Percentiles rank a stretch among this genome's conserved stretches.
These are phyloP conservation scores for Teleopsis dalmanni DNA, from an alignment of 1,140 invertebrate genomes.

Conservation along the genomic window DNA sequence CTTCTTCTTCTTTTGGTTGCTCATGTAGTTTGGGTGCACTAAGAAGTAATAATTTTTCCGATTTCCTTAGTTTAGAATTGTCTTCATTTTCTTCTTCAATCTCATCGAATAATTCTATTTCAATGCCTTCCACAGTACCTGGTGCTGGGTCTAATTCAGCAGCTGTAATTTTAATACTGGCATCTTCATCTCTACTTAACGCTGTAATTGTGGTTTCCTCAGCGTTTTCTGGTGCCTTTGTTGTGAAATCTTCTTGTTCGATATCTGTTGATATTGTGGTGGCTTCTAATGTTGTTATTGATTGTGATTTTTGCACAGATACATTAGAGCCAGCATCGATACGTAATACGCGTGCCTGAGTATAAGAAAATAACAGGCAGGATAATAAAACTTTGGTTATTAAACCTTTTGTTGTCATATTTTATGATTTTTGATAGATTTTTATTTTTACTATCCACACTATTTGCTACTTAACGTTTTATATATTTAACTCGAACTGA, in stretches of 20 bases:
- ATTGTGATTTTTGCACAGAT: background rate
- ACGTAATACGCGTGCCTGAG: too few species aligned
- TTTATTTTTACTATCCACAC: too few species aligned
- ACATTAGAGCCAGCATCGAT: background rate
- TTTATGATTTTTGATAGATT: too few species aligned
- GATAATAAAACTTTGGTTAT: too few species aligned
- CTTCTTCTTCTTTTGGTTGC: slow-evolving; percentile 24
- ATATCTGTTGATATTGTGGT: slow-evolving; percentile 6
- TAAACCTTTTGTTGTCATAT: too few species aligned
- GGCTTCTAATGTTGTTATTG: background rate
- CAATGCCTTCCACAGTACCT: slow-evolving; percentile 16
- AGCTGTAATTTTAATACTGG: slow-evolving; percentile 16
- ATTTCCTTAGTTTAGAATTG: slow-evolving; percentile 12
- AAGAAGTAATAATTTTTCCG: slow-evolving; percentile 27
- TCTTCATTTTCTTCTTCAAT: background rate
- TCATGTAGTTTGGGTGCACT: slow-evolving; percentile 25
- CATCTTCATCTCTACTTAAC: slow-evolving; percentile 23
- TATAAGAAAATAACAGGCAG: too few species aligned
- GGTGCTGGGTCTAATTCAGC: slow-evolving; percentile 25
- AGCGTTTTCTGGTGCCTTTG: background rate
- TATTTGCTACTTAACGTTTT: too few species aligned
- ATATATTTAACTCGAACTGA: too few species aligned
- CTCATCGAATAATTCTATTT: background rate
- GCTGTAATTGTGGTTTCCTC: slow-evolving; percentile 7
- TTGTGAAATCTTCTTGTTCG: background rate